A percentile compares a stretch with the other conserved stretches of the same genome.
These are phyloP conservation scores for Phyllotreta striolata DNA, from an alignment of 2,888 invertebrate species.

Conservation along the genomic window DNA sequence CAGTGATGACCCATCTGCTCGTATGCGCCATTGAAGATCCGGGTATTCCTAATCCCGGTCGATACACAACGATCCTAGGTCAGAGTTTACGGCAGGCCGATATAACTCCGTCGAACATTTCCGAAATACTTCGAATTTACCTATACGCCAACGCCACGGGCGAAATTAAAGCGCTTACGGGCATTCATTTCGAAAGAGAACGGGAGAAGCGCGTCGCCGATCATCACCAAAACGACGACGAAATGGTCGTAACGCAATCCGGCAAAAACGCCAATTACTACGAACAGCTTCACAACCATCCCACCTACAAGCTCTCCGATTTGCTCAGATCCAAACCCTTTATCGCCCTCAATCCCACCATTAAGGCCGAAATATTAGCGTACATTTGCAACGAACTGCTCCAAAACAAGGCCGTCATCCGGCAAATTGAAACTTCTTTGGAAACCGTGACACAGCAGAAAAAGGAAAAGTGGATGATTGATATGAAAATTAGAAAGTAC, in stretches of 20 bases:
- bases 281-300: constrained; percentile 77
- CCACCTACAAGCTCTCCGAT: constrained; percentile 81
- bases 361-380: constrained; percentile 88
- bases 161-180: constrained; percentile 81
- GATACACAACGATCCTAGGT: constrained; percentile 88
- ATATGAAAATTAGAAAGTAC: constrained; percentile 91
- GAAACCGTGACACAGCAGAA: constrained; percentile 87
- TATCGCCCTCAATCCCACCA: constrained; percentile 82
- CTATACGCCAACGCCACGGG: constrained; percentile 89
- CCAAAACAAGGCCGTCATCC: constrained; percentile 88
- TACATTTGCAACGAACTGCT: constrained; percentile 94
- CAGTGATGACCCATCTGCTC: constrained; percentile 87
- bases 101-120: constrained; percentile 89
- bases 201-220: constrained; percentile 82
- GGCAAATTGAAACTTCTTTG: constrained; percentile 83
- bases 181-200: constrained; percentile 83
- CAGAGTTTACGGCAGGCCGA: constrained; percentile 90
- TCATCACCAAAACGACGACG: constrained; percentile 80
- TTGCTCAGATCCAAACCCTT: constrained; percentile 85
- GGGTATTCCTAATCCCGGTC: constrained; percentile 87
- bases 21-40: constrained; percentile 94
- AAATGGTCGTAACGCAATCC: constrained; percentile 70
- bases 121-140: constrained; percentile 91
- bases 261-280: constrained; percentile 84
- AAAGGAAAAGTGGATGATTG: constrained; percentile 91